Evolutionary conservation across 2,797 vertebrate genomes (phyloP), one percentile per base, ranked within the genome.

Genomic region (Muscicapa striata): DNA sequence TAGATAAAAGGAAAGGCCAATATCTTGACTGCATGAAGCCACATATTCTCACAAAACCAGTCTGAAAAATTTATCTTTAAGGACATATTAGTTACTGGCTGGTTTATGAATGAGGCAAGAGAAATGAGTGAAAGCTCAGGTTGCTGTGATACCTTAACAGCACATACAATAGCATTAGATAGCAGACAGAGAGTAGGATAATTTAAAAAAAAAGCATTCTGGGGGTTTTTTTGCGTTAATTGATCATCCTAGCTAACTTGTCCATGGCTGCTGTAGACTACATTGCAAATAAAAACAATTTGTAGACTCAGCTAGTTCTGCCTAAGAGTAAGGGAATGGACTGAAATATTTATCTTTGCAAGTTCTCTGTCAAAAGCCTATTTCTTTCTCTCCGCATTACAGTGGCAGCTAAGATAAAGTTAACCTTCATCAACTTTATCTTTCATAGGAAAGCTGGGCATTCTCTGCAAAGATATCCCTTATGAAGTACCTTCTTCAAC

Each of bases 371-470:
- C 38, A 68, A 91, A 91, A 88, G 24, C 27, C 30, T 94, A 8
- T 54, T 85, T 36, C 6, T 4, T 69, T 86, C 38, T 67, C 27
- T 73, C 40, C 67, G 48, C 15, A 43, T 68, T 64, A 32, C 48
- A 79, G 10, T 34, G 46, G 75, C 75, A 90, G 62, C 57, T 58
- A 66, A 80, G 54, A 83, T 62, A 68, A 86, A 90, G 73, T 55
- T 84, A 84, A 81, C 67, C 46, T 75, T 93, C 51, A 75, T 62
- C 63, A 89, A 6, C 36, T 55, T 81, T 36, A 92, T 68, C 29
- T 72, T 89, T 72, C n/a, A 57, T 32, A 69, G 59, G 27, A 78
- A 93, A 92, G 41, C 14, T 70, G 38, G 4, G 32, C 32, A 76
- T 70, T 54, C 54, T 49, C 40, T 78, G 76, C n/a, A 45, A 93